Evolutionary conservation across 2,797 vertebrate species (phyloP).

Genomic region (Meriones psammophilus): DNA sequence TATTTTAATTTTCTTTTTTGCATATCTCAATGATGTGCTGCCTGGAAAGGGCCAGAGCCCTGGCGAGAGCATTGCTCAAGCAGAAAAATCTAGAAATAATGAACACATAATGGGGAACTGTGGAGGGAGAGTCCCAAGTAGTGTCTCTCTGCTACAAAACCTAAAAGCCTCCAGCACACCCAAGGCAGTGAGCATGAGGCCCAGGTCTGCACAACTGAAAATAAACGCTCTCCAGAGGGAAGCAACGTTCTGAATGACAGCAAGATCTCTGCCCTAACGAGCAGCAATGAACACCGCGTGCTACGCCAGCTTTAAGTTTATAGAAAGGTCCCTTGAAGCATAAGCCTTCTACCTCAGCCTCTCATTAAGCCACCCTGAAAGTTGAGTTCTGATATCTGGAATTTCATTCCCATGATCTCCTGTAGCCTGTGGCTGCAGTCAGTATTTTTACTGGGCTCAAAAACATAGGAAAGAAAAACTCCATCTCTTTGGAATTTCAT

Average conservation of each 20-base stretch:
- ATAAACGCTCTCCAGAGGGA: constrained; percentile 25
- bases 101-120: constrained; percentile 45
- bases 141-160: background rate
- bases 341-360: background rate
- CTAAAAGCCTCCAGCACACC: background rate
- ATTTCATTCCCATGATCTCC: constrained; percentile 64
- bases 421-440: background rate
- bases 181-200: constrained; percentile 49
- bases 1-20: constrained; percentile 86
- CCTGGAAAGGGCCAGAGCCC: constrained; percentile 78
- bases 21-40: constrained; percentile 82
- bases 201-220: background rate
- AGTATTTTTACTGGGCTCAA: constrained; percentile 31
- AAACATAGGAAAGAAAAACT: constrained; percentile 35
- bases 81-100: constrained; percentile 71
- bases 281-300: background rate
- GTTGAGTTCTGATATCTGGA: background rate
- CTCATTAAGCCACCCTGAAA: background rate
- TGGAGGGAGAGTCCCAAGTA: constrained; percentile 36
- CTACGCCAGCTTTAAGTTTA: background rate
- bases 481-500: constrained; percentile 70
- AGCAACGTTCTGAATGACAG: background rate
- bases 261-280: background rate
- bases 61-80: constrained; percentile 61
- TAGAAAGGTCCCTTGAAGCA: background rate